Conservation (phyloP, 2,888 invertebrate genomes). For the Sympetrum striolatum region DNA sequence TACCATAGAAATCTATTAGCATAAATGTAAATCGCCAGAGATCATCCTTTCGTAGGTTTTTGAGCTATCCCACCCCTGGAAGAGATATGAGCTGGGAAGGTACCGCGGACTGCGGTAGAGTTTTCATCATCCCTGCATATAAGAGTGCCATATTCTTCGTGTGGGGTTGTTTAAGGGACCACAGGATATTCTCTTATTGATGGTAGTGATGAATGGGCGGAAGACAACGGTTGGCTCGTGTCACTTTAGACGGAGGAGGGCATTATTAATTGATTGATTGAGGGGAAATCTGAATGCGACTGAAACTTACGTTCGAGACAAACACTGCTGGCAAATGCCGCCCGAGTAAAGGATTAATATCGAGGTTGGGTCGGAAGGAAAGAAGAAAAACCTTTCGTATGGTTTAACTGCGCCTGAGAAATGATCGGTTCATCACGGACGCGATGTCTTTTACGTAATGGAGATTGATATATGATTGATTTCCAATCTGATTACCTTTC, state of each 20-base stretch:
- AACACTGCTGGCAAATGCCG: neutral
- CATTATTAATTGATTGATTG: constrained; percentile 35
- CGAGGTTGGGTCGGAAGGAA: neutral
- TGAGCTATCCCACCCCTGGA: too few species aligned
- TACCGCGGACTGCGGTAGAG: neutral
- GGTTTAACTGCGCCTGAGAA: neutral
- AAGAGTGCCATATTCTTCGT: neutral
- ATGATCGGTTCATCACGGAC: neutral
- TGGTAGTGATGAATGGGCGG: constrained; percentile 36
- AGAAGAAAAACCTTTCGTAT: neutral
- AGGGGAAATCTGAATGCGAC: constrained; percentile 5
- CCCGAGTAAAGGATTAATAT: neutral
- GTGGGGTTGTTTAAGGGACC: neutral
- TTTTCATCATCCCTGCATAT: neutral
- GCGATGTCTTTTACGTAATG: too few species aligned
- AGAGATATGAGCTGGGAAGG: neutral
- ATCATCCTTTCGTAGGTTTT: too few species aligned
- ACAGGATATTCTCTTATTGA: neutral
- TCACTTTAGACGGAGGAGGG: neutral
- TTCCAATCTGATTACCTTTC: too few species aligned
- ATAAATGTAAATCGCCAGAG: too few species aligned
- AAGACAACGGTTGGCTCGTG: constrained; percentile 4
- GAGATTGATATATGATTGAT: too few species aligned
- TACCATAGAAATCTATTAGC: too few species aligned
- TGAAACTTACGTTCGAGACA: neutral